These are phyloP conservation scores for Nibea coibor DNA, from an alignment of 2,113 vertebrate species.

Conservation along the genomic window DNA sequence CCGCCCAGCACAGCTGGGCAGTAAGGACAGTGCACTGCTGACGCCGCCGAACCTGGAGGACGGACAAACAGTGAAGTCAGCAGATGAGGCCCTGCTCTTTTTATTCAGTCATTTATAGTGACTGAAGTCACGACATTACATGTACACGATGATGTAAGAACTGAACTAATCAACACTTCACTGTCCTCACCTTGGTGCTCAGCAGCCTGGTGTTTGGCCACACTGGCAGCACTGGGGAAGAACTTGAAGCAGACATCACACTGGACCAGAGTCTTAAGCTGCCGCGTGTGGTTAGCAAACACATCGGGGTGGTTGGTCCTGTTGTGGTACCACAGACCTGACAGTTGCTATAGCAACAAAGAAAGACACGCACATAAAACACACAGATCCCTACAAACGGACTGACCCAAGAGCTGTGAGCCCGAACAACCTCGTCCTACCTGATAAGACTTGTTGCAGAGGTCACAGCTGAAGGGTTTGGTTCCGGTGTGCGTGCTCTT, in stretches of 20 bases:
- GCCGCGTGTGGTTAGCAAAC: slow-evolving; percentile 86
- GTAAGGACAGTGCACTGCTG: slow-evolving; percentile 75
- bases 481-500: slow-evolving; percentile 83
- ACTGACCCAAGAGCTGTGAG: neutral
- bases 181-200: slow-evolving; percentile 86
- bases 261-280: slow-evolving; percentile 86
- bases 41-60: slow-evolving; percentile 37
- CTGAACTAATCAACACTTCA: neutral
- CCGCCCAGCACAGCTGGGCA: slow-evolving; percentile 79
- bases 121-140: neutral
- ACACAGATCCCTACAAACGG: neutral
- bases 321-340: slow-evolving; percentile 95
- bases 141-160: neutral
- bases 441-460: slow-evolving; percentile 93
- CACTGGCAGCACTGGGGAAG: slow-evolving; percentile 83
- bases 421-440: slow-evolving; percentile 25
- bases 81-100: neutral
- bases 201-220: slow-evolving; percentile 85
- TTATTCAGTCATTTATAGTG: neutral
- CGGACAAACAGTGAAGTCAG: neutral
- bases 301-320: slow-evolving; percentile 90
- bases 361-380: neutral
- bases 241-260: slow-evolving; percentile 89
- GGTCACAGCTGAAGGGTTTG: slow-evolving; percentile 92
- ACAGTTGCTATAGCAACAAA: slow-evolving; percentile 88